Percentiles rank a stretch among this genome's conserved stretches.
Conservation (phyloP, 1,140 invertebrate species). For the Drosophila pseudoananassae region DNA sequence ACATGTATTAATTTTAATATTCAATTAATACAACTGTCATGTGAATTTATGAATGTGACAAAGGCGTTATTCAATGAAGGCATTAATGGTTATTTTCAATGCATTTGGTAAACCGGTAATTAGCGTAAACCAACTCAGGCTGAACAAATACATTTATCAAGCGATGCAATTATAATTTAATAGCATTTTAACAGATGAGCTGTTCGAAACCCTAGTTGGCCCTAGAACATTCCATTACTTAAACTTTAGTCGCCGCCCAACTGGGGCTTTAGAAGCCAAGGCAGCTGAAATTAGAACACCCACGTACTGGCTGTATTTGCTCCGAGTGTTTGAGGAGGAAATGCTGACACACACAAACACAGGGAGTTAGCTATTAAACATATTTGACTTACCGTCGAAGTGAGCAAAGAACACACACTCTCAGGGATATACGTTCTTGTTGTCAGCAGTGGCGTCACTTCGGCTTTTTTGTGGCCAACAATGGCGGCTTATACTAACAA, state of each 20-base stretch:
- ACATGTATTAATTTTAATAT: not conserved
- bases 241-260: slow-evolving; percentile 13
- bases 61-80: not conserved
- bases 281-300: slow-evolving; percentile 39
- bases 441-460: slow-evolving; percentile 16
- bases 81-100: slow-evolving; percentile 3
- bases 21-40: not conserved
- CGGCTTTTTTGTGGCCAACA: not conserved
- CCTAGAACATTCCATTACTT: slow-evolving; percentile 13
- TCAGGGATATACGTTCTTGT: slow-evolving; percentile 3
- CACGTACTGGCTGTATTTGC: slow-evolving; percentile 18
- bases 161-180: slow-evolving; percentile 25
- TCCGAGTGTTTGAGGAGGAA: slow-evolving; percentile 34
- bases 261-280: slow-evolving; percentile 19
- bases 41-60: not conserved
- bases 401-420: slow-evolving; percentile 45
- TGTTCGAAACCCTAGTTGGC: slow-evolving; percentile 3
- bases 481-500: not conserved
- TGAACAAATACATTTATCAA: slow-evolving; percentile 23
- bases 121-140: slow-evolving; percentile 10
- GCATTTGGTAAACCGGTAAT: slow-evolving; percentile 19
- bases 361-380: slow-evolving; percentile 62
- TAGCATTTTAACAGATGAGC: slow-evolving; percentile 20
- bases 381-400: slow-evolving; percentile 67
- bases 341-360: slow-evolving; percentile 33